Base-by-base conservation (phyloP, 2,797 vertebrate species). In the Arrhamphus sclerolepis region DNA sequence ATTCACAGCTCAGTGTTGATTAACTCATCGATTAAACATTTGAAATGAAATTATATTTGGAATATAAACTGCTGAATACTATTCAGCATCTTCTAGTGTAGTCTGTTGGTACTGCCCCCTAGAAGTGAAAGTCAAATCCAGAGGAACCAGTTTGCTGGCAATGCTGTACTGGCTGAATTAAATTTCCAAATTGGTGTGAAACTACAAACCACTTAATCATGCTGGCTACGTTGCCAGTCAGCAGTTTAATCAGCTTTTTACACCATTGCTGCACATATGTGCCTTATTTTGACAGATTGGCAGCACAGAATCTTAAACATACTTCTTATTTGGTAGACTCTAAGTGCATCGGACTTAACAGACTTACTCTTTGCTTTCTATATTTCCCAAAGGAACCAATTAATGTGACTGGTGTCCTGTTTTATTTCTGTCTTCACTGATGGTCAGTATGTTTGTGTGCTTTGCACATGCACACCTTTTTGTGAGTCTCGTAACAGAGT, bases 331-430 rank as follows among this genome's bases (percentile, higher is more conserved):
- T 52, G 48, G 44, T 50, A 41, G 57, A 80, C 68, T 78, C 78
- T 59, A 43, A 75, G 42, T 21, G 55, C 38, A 51, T 49, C 50
- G 39, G 75, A 82, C 74, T 78, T 68, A 72, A 57, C 40, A 70
- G 73, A 59, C 56, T 62, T 46, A 53, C 57, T 62, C 55, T 21
- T 62, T 74, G 59, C 55, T 43, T 67, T 78, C 71, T 74, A 57
- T 65, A 74, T 77, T 81, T 83, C 83, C 78, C 85, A 40, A 18
- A 74, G 81, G 80, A 87, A 52, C 77, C 80, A 89, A 88, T 88
- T 87, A 88, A 84, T 72, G 70, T 84, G 82, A 83, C 75, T 78
- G 87, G 77, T 84, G 56, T 66, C 66, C 80, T 81, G 75, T 78
- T 68, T 75, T 66, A n/a, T 34, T 31, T 31, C 20, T 19, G 10